Percentiles rank a stretch among this genome's conserved stretches.
Evolutionary conservation across 1,140 invertebrate genomes (phyloP).

Genomic region (Pogonus chalceus): DNA sequence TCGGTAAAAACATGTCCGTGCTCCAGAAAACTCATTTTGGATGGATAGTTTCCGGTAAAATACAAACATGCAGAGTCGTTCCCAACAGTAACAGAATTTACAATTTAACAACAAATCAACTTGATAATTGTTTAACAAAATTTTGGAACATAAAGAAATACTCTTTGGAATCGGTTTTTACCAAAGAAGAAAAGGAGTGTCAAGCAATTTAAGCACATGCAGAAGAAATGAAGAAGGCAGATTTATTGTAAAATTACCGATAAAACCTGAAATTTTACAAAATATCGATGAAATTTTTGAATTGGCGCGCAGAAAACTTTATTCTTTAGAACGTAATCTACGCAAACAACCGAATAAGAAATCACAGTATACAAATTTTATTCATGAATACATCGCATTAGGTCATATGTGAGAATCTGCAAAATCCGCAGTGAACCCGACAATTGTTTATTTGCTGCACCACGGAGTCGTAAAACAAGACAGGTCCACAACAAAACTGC

Average conservation of each 20-base stretch:
- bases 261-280: slow-evolving; percentile 12
- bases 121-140: too few species aligned
- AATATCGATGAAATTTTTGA: slow-evolving; percentile 23
- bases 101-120: too few species aligned
- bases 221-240: slow-evolving; percentile 13
- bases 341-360: slow-evolving; percentile 17
- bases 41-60: slow-evolving; percentile 12
- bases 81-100: too few species aligned
- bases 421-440: neutral
- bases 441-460: slow-evolving; percentile 24
- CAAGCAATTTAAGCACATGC: too few species aligned
- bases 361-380: slow-evolving; percentile 18
- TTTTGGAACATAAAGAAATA: too few species aligned
- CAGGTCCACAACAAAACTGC: slow-evolving; percentile 25
- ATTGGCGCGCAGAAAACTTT: slow-evolving; percentile 22
- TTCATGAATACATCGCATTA: slow-evolving; percentile 29
- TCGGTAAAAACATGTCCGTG: neutral
- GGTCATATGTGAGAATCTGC: slow-evolving; percentile 28
- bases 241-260: slow-evolving; percentile 16
- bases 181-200: too few species aligned
- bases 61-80: neutral
- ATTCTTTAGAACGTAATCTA: slow-evolving; percentile 25
- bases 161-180: too few species aligned
- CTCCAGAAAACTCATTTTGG: slow-evolving; percentile 17
- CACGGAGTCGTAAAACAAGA: slow-evolving; percentile 25